Percentiles rank a stretch among this genome's conserved stretches.
Evolutionary conservation across 30 jellyfish, hydroid and myxozoan genomes (phyloP).

Genomic region (Turritopsis dohrnii): DNA sequence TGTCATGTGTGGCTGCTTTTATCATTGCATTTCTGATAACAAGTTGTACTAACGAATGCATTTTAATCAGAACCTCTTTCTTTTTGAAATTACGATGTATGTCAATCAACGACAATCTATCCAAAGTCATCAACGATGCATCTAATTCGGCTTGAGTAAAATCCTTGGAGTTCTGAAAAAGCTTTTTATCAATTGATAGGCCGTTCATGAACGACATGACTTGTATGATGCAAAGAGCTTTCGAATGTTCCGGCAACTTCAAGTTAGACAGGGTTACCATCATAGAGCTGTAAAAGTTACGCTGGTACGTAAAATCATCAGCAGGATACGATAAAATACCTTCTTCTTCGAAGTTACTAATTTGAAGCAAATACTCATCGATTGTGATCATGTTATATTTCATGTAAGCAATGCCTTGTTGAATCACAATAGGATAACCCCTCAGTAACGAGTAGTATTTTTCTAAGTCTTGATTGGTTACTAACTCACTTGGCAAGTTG

Average conservation of each 20-base stretch:
- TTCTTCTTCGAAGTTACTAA: slow-evolving; percentile 1
- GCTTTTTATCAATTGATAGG: background rate
- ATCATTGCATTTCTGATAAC: background rate
- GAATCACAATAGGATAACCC: slow-evolving; percentile 51
- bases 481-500: slow-evolving; percentile 1
- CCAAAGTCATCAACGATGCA: background rate
- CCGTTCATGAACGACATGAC: background rate
- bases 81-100: background rate
- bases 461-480: slow-evolving; percentile 33
- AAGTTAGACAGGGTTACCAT: slow-evolving; percentile 38
- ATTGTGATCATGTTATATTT: background rate
- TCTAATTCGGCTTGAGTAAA: background rate
- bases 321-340: slow-evolving; percentile 2
- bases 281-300: slow-evolving; percentile 37
- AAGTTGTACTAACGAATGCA: slow-evolving; percentile 11
- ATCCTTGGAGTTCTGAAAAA: background rate
- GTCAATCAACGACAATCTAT: background rate
- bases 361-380: slow-evolving; percentile 30
- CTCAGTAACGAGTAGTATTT: slow-evolving; percentile 28
- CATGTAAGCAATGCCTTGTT: slow-evolving; percentile 40
- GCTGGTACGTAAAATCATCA: slow-evolving; percentile 19
- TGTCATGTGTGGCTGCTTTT: background rate
- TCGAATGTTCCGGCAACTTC: background rate
- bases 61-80: background rate
- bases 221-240: background rate